A percentile compares a stretch with the other conserved stretches of the same genome.
These are phyloP conservation scores for Enteromius radiatus DNA, from an alignment of 2,797 vertebrate genomes.

Conservation along the genomic window DNA sequence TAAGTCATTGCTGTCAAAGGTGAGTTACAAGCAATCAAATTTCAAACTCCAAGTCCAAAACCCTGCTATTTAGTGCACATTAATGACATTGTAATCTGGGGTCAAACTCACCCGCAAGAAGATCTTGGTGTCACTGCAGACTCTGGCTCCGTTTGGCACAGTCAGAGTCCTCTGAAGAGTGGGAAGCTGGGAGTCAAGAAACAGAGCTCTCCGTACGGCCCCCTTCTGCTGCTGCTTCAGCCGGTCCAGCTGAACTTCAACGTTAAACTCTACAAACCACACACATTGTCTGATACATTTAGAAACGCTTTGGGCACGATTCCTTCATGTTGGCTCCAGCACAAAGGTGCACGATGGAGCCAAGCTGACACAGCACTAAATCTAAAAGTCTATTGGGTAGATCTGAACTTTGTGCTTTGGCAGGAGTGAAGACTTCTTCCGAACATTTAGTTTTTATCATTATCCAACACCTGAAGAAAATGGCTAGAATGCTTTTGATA, in stretches of 20 bases:
- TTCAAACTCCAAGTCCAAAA: background rate
- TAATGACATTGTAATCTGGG: background rate
- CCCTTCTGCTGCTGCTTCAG: constrained; percentile 87
- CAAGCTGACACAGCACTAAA: constrained; percentile 25
- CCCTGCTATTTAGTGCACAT: background rate
- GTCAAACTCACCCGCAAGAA: constrained; percentile 81
- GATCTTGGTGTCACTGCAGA: constrained; percentile 84
- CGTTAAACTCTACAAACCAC: constrained; percentile 81
- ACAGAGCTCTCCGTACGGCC: constrained; percentile 83
- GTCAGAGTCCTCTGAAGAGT: constrained; percentile 72
- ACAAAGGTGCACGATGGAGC: constrained; percentile 3
- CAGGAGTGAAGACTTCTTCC: background rate
- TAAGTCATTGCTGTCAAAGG: background rate
- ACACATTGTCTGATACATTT: constrained; percentile 46
- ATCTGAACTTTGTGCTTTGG: background rate
- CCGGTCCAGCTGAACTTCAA: constrained; percentile 88
- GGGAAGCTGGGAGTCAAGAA: constrained; percentile 82
- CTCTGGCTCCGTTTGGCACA: constrained; percentile 75
- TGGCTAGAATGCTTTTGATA: background rate
- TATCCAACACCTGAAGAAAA: constrained; percentile 23
- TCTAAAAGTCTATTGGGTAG: constrained; percentile 11
- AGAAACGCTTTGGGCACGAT: background rate
- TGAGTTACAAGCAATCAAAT: background rate
- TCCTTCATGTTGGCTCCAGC: background rate
- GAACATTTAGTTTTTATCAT: constrained; percentile 18